Base-by-base conservation (phyloP, 1,140 invertebrate species). In the Octopus sinensis region DNA sequence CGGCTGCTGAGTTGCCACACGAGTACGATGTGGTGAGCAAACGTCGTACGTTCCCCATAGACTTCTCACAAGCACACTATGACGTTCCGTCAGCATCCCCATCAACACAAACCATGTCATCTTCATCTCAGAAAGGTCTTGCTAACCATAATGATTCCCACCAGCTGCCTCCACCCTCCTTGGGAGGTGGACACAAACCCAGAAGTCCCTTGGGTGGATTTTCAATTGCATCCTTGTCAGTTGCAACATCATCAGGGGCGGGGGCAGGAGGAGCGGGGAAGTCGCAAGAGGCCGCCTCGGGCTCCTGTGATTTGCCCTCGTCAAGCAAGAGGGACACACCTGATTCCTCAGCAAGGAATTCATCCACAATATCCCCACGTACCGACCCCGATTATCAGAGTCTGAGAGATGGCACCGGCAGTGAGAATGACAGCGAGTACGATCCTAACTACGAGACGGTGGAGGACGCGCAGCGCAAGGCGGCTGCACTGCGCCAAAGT, bases 391-490 rank as follows among this genome's bases (percentile, higher is more conserved):
- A 87, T 78, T 88, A 87, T 71, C 84, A 85, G 76, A 84, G 79
- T 13, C 84, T 88, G 1, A 83, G 83, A 76, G 87, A 87, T 76
- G 84, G 82, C 71, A 83, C 85, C 51, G 85, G 87, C 43, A 71
- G 54, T 7, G 85, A 86, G 54, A 84, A 85, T 62, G 75, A 79
- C 53, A 77, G 77, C 54, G 76, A 77, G 43, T 77, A 77, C 13
- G 87, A 88, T 81, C 87, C 87, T 4, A 86, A 88, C 77, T 88
- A 88, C 62, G 87, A 88, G 80, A 87, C 85, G 75, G 87, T 88
- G 13, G 86, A 88, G 53, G 87, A 88, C 78, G 84, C 84, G 4
- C 81, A 82, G 83, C 87, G 4, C 85, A 84, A 82, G 23, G 80
- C 73, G 13, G 80, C 17, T 54, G 76, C 76, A 13, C 52, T 30